These are phyloP conservation scores for Chaetodon trifasciatus DNA, from an alignment of 2,797 vertebrate species.

Conservation along the genomic window DNA sequence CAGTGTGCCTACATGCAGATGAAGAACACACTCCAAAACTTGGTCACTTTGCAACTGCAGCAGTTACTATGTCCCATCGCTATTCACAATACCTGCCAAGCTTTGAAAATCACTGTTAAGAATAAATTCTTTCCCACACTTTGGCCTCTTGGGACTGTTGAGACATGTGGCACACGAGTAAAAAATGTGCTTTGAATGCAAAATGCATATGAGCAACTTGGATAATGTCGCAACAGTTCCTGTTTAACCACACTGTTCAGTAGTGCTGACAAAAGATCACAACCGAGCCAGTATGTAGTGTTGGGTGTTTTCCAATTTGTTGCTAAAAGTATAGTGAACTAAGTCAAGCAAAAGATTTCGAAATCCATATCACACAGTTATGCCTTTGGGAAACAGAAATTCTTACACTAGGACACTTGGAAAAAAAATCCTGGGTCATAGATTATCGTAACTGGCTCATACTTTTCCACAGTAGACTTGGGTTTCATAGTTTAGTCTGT, in stretches of 20 bases:
- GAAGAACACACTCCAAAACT: constrained; percentile 35
- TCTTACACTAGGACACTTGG: neutral
- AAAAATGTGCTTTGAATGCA: constrained; percentile 15
- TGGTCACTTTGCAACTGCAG: constrained; percentile 30
- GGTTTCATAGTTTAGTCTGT: neutral
- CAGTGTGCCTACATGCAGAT: constrained; percentile 43
- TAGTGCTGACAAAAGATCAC: neutral
- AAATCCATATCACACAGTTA: neutral
- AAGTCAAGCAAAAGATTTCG: neutral
- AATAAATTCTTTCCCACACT: constrained; percentile 6
- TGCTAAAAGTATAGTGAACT: neutral
- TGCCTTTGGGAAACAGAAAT: neutral
- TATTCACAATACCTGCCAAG: constrained; percentile 28
- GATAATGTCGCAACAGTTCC: constrained; percentile 16
- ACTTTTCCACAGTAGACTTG: neutral
- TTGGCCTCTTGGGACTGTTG: constrained; percentile 16
- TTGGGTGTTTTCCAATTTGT: neutral
- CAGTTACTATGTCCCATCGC: constrained; percentile 5
- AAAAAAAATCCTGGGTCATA: neutral
- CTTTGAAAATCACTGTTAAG: constrained; percentile 21
- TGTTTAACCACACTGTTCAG: constrained; percentile 21
- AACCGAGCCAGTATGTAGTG: neutral
- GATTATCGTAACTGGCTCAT: neutral
- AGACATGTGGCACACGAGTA: constrained; percentile 7
- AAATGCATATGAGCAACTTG: neutral